A percentile compares a stretch with the other conserved stretches of the same genome.
phyloP scores from a whole-genome alignment of 1,140 invertebrate genomes.

The Penaeus chinensis region DNA sequence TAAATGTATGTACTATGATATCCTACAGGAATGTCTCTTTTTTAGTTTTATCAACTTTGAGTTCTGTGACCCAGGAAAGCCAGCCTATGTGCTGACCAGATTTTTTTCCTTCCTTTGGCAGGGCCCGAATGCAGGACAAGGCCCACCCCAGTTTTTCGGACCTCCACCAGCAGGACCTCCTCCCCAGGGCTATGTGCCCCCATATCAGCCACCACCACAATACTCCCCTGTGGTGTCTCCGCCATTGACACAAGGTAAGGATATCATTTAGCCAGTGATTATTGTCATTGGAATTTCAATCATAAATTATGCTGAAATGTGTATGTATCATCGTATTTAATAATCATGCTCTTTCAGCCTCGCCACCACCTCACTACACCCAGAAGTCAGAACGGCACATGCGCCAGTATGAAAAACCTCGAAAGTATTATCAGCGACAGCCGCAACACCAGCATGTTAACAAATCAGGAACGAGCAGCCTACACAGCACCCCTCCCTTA shows the following conservation, averaged over 20 bases:
- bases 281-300: neutral
- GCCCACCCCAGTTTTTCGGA: conserved; percentile 73
- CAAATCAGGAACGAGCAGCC: conserved; percentile 62
- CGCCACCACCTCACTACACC: conserved; percentile 71
- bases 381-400: conserved; percentile 83
- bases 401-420: conserved; percentile 79
- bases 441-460: conserved; percentile 39
- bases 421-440: conserved; percentile 72
- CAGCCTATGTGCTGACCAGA: too few relatives aligned
- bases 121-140: conserved; percentile 72
- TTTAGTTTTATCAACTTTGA: too few relatives aligned
- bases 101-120: conserved; percentile 24
- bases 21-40: too few relatives aligned
- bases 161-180: conserved; percentile 65
- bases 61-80: too few relatives aligned
- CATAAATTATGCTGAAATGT: too few relatives aligned
- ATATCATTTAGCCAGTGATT: conserved; percentile 17
- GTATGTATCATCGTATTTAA: too few relatives aligned
- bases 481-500: conserved; percentile 69
- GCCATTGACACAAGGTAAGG: conserved; percentile 59
- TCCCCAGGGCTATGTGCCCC: conserved; percentile 62
- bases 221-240: conserved; percentile 68
- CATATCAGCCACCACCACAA: conserved; percentile 68
- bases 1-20: too few relatives aligned
- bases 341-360: conserved; percentile 64